Evolutionary conservation across 2,113 vertebrate species (phyloP).

Genomic region (Ardeotis arabs): DNA sequence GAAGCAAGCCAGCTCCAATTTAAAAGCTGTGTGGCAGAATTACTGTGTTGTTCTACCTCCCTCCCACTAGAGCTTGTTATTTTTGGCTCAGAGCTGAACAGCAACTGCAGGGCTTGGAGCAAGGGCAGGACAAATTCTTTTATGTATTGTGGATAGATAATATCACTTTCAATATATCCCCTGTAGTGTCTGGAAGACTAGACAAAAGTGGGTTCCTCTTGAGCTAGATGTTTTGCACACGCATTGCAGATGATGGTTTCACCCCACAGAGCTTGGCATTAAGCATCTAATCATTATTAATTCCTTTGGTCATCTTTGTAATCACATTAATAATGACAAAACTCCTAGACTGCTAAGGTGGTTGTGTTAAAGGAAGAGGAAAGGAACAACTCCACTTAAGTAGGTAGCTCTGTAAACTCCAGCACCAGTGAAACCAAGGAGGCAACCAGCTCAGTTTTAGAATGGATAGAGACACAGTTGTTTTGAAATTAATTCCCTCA

Average conservation of each 20-base stretch:
- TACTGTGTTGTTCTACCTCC: neutral
- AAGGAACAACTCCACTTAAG: neutral
- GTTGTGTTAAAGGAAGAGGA: neutral
- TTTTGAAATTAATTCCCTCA: neutral
- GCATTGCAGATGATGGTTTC: neutral
- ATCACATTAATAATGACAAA: neutral
- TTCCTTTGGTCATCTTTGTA: neutral
- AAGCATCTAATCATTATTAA: slow-evolving; percentile 32
- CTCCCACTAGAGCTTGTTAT: slow-evolving; percentile 17
- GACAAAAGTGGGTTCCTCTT: neutral
- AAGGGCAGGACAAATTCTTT: neutral
- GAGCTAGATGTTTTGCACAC: neutral
- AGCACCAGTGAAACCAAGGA: neutral
- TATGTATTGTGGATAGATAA: accelerated
- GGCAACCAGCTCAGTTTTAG: neutral
- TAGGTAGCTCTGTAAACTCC: neutral
- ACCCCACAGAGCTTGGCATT: neutral
- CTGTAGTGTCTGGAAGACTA: neutral
- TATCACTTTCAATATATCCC: neutral
- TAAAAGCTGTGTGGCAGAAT: neutral
- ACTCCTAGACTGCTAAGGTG: neutral
- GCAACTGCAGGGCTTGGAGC: neutral
- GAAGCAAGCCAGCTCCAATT: neutral
- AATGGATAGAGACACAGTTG: neutral
- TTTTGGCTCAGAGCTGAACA: slow-evolving; percentile 14